Conservation (phyloP, 2,113 vertebrate genomes). For the Halichoerus grypus region DNA sequence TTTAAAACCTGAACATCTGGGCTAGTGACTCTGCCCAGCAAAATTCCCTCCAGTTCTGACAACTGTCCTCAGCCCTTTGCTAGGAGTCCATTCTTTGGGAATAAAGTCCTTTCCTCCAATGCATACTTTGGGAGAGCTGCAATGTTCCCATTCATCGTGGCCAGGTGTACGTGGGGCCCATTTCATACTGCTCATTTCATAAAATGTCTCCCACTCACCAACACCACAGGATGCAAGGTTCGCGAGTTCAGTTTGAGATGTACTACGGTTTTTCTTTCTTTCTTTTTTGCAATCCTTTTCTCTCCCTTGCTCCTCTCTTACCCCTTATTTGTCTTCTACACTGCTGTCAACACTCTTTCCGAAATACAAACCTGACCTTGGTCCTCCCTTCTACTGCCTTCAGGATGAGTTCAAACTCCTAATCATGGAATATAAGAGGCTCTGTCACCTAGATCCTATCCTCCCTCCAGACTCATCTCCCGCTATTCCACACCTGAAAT, state of each 20-base stretch:
- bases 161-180: fast-evolving
- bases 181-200: not conserved
- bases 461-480: not conserved
- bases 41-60: not conserved
- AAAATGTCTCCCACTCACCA: not conserved
- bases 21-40: not conserved
- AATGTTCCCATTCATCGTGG: fast-evolving
- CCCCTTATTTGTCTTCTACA: too few species aligned
- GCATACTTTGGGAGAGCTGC: not conserved
- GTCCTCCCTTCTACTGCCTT: not conserved
- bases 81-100: not conserved
- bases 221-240: not conserved
- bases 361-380: not conserved
- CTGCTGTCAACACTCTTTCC: not conserved
- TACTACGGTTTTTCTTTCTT: not conserved
- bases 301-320: not conserved
- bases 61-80: not conserved
- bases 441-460: not conserved
- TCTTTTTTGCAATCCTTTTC: not conserved
- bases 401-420: not conserved
- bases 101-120: not conserved
- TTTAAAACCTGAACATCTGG: not conserved
- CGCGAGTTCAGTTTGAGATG: not conserved
- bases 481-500: not conserved
- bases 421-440: fast-evolving